phyloP scores from a whole-genome alignment of 2,797 vertebrate species.

The Yasuhikotakia modesta region DNA sequence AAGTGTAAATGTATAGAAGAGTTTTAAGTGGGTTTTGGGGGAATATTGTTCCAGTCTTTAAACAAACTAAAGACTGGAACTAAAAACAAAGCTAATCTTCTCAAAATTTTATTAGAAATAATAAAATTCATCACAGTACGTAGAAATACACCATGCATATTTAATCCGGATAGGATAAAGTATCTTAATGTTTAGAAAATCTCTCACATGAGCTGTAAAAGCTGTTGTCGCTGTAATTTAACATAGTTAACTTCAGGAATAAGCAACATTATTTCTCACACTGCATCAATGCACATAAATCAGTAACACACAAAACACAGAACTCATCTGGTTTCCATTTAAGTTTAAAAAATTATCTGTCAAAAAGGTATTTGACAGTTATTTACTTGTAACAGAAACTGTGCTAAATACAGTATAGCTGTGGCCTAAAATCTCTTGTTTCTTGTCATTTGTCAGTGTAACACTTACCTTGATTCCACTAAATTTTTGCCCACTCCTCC shows the following conservation, averaged over 20 bases:
- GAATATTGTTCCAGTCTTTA: neutral
- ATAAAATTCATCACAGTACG: neutral
- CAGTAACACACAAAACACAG: neutral
- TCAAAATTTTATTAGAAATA: neutral
- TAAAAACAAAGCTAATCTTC: no score
- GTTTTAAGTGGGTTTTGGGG: conserved; percentile 1
- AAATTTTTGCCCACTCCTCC: conserved; percentile 23
- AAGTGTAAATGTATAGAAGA: conserved; percentile 31
- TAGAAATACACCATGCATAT: no score
- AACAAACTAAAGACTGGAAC: no score
- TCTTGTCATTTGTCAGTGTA: conserved; percentile 11
- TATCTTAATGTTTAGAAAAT: no score
- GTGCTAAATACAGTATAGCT: neutral
- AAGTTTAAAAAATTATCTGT: neutral
- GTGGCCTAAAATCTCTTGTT: conserved; percentile 10
- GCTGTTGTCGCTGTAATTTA: no score
- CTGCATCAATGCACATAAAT: neutral
- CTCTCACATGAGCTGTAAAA: no score
- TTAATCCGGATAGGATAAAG: no score
- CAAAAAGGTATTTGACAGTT: neutral
- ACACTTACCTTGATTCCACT: conserved; percentile 17
- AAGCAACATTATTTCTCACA: neutral
- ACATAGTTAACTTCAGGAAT: neutral
- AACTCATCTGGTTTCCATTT: neutral
- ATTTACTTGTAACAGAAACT: neutral